Percentiles rank a stretch among this genome's conserved stretches.
phyloP scores from a whole-genome alignment of 2,888 invertebrate genomes.

The Molorchus minor region DNA sequence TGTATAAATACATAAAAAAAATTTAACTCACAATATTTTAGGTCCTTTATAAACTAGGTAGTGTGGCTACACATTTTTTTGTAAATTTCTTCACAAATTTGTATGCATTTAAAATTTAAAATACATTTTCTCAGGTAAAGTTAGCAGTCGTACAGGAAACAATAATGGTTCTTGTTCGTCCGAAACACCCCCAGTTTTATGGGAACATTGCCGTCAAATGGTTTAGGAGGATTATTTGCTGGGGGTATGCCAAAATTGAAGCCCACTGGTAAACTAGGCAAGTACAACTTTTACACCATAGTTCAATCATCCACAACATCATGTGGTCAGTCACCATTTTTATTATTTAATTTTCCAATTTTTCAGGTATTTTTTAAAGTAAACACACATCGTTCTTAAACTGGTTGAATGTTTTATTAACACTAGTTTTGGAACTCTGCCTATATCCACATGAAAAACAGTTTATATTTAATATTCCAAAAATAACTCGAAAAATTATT shows the following conservation, averaged over 20 bases:
- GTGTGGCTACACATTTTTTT: neutral
- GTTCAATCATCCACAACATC: too few species aligned
- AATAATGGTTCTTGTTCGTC: conserved; percentile 46
- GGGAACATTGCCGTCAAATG: conserved; percentile 49
- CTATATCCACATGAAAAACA: neutral
- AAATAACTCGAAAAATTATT: neutral
- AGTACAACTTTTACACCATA: conserved; percentile 1
- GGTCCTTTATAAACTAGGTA: neutral
- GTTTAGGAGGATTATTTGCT: conserved; percentile 79
- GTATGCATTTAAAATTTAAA: neutral
- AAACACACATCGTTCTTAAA: too few species aligned
- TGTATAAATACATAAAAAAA: too few species aligned
- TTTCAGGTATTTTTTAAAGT: neutral
- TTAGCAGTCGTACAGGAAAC: conserved; percentile 49
- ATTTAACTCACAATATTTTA: too few species aligned
- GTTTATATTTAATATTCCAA: neutral
- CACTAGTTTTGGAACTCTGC: conserved; percentile 3
- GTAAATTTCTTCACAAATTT: neutral
- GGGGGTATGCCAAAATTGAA: conserved; percentile 85
- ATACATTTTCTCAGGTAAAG: conserved; percentile 69
- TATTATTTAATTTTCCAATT: neutral
- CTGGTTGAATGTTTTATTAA: too few species aligned
- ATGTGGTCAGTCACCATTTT: too few species aligned
- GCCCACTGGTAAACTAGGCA: conserved; percentile 68
- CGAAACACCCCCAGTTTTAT: conserved; percentile 30